Conservation (phyloP, 2,113 vertebrate species). For the Chlamydotis undulata region DNA sequence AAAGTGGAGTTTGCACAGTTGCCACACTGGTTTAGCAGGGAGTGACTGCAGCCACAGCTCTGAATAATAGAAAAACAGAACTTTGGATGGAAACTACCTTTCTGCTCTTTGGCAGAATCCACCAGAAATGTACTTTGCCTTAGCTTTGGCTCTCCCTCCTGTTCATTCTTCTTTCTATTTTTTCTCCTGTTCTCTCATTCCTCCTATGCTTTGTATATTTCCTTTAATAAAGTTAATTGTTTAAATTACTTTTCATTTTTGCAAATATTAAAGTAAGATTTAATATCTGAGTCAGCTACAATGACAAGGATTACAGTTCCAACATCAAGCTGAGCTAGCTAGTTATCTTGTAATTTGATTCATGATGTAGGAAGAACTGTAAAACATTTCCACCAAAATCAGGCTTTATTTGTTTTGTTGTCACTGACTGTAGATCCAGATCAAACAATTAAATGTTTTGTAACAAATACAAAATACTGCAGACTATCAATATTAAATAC, state of each 20-base stretch:
- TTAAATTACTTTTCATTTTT: neutral
- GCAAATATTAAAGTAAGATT: neutral
- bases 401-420: neutral
- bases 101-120: neutral
- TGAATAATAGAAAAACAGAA: neutral
- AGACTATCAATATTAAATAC: neutral
- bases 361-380: neutral
- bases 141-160: neutral
- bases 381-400: neutral
- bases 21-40: neutral
- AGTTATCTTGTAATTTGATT: neutral
- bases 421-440: neutral
- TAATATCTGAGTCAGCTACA: neutral
- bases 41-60: neutral
- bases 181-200: neutral
- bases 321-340: neutral
- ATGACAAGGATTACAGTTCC: neutral
- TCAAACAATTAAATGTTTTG: neutral
- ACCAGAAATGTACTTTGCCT: neutral
- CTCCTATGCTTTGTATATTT: neutral
- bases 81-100: neutral
- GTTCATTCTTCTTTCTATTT: neutral
- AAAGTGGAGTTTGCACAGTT: slow-evolving; percentile 46
- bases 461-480: neutral
- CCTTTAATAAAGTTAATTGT: neutral